Evolutionary conservation across 2,888 invertebrate species (phyloP), one percentile per base, ranked within the genome.

Genomic region (Drosophila emarginata): DNA sequence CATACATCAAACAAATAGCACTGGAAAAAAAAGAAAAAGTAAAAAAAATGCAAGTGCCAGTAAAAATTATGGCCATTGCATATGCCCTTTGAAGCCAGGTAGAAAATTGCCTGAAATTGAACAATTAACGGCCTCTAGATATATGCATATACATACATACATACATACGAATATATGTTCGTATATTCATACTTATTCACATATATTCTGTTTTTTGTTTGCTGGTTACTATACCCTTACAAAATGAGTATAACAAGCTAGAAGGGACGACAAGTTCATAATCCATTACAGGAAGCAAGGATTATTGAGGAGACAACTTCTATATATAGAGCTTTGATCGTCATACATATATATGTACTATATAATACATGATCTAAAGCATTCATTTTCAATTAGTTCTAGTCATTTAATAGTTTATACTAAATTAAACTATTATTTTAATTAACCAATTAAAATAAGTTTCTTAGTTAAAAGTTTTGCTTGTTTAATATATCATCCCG

Each of bases 71-170:
- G 59, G 40, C 36, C 69, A 85, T 81, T 72, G 64, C 52, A 59
- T 66, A 87, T 87, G 88, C 88, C 72, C 88, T 82, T 82, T 88
- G 82, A 81, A 75, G 76, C 61, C 40, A 21, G 54, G 14, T 57
- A 32, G 14, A 39, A 61, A 72, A 65, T 83, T 75, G 68, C 80
- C 86, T 77, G 54, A 73, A 83, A 86, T 82, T 78, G 84, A 67
- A 71, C 80, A 82, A 88, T 82, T 82, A 80, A 75, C 67, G 18
- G 53, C 50, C 26, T 39, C 37, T 39, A 23, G 58, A 39, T 45
- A 57, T 57, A 57, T 39, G n/a, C n/a, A 57, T 23, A 36, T 18
- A 36, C 28, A 28, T 54, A 54, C 14, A 53, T 32, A 36, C 9
- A 9, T 15, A 45, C 4, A 45, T 21, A 21, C 4, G 14, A 2